Evolutionary conservation across 2,113 vertebrate species (phyloP).

Genomic region (Platycercus adscitus): DNA sequence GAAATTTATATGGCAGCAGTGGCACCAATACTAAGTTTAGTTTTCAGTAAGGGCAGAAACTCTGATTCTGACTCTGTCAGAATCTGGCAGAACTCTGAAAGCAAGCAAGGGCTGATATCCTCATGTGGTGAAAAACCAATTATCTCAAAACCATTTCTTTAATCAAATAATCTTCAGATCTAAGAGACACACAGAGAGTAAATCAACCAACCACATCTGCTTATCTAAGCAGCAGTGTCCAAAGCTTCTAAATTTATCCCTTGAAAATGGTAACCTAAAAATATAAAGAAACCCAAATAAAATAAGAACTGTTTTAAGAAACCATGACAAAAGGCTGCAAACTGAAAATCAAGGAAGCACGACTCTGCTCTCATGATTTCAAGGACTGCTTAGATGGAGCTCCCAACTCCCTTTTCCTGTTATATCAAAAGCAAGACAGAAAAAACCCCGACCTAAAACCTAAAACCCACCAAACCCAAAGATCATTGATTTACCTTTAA

Average conservation of each 20-base stretch:
- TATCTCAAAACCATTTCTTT: background rate
- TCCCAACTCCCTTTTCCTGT: background rate
- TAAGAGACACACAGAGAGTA: background rate
- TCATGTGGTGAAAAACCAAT: background rate
- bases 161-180: slow-evolving; percentile 26
- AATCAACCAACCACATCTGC: slow-evolving; percentile 19
- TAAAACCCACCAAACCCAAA: background rate
- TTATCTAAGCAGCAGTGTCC: slow-evolving; percentile 6
- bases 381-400: background rate
- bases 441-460: background rate
- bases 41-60: background rate
- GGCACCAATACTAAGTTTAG: background rate
- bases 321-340: background rate
- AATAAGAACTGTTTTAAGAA: background rate
- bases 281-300: slow-evolving; percentile 14
- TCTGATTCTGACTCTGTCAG: no score
- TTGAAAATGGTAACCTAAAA: slow-evolving; percentile 5
- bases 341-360: background rate
- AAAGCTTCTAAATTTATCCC: slow-evolving; percentile 9
- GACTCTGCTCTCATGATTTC: background rate
- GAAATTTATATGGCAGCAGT: slow-evolving; percentile 21
- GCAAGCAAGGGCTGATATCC: background rate
- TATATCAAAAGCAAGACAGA: background rate
- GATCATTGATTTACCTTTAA: background rate
- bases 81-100: background rate